Percentiles rank a stretch among this genome's conserved stretches.
Evolutionary conservation across 2,797 vertebrate species (phyloP).

Genomic region (Typhlichthys subterraneus): DNA sequence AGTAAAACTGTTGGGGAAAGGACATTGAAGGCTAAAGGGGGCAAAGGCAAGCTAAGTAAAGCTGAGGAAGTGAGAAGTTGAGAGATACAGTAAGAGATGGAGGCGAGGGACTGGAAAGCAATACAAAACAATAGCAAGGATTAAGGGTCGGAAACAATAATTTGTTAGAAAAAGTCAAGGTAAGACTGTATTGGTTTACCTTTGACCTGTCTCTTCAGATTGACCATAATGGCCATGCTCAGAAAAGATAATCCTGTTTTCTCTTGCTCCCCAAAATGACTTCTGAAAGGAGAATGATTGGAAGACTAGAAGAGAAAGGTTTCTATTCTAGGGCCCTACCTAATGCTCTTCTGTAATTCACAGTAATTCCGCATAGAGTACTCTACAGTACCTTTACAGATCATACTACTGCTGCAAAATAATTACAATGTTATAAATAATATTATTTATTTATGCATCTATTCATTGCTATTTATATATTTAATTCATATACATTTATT

Average conservation of each 20-base stretch:
- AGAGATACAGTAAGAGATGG: constrained; percentile 7
- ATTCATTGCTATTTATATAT: too few species aligned
- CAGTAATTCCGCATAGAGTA: background rate
- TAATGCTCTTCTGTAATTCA: constrained; percentile 35
- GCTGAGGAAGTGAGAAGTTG: constrained; percentile 9
- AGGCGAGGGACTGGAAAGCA: constrained; percentile 20
- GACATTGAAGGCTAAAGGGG: constrained; percentile 16
- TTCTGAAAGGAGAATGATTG: constrained; percentile 64
- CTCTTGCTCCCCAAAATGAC: constrained; percentile 53
- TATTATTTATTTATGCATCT: too few species aligned
- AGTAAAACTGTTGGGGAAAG: constrained; percentile 8
- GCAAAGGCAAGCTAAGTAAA: constrained; percentile 11
- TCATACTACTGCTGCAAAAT: too few species aligned
- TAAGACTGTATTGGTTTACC: constrained; percentile 35
- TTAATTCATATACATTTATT: too few species aligned
- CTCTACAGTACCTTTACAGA: too few species aligned
- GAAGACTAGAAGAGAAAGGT: constrained; percentile 52
- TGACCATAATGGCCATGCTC: constrained; percentile 50
- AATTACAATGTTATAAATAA: too few species aligned
- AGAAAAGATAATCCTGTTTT: constrained; percentile 58
- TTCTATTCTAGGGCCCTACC: constrained; percentile 40
- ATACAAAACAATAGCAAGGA: constrained; percentile 38
- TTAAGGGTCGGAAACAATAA: constrained; percentile 55
- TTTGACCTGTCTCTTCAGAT: constrained; percentile 50
- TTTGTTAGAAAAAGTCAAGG: constrained; percentile 32